Conservation (phyloP, 2,888 invertebrate genomes). For the Schrankia costaestrigalis region DNA sequence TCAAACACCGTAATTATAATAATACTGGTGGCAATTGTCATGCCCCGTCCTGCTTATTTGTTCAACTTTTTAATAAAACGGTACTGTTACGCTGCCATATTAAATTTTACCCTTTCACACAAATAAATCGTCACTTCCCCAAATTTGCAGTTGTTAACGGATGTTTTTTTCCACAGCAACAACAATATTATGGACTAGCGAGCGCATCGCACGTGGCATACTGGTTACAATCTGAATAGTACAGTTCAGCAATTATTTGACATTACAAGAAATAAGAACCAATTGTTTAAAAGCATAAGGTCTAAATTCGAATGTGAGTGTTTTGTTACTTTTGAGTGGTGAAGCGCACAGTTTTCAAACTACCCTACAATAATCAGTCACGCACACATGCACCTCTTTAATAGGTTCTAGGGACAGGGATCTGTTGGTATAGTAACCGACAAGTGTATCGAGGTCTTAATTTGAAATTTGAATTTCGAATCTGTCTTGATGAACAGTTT, state of each 20-base stretch:
- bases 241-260: conserved; percentile 7
- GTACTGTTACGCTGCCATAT: conserved; percentile 12
- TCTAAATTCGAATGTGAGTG: not conserved
- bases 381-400: conserved; percentile 61
- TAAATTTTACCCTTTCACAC: conserved; percentile 18
- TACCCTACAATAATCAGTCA: conserved; percentile 48
- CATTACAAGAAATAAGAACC: not conserved
- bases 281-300: not conserved
- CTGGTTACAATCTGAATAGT: conserved; percentile 27
- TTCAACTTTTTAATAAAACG: conserved; percentile 8
- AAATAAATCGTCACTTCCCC: conserved; percentile 21
- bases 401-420: conserved; percentile 35
- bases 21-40: too few relatives aligned
- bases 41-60: not conserved
- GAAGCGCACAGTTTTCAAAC: conserved; percentile 3
- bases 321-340: not conserved
- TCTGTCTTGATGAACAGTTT: conserved; percentile 36
- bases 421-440: conserved; percentile 33
- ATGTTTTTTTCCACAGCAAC: conserved; percentile 53
- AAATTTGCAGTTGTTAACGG: conserved; percentile 33
- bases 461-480: conserved; percentile 45
- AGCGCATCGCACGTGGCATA: conserved; percentile 54
- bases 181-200: conserved; percentile 47
- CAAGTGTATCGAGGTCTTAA: conserved; percentile 44
- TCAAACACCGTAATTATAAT: too few relatives aligned